Base-by-base conservation (phyloP, 2,888 invertebrate genomes). In the Dione juno region DNA sequence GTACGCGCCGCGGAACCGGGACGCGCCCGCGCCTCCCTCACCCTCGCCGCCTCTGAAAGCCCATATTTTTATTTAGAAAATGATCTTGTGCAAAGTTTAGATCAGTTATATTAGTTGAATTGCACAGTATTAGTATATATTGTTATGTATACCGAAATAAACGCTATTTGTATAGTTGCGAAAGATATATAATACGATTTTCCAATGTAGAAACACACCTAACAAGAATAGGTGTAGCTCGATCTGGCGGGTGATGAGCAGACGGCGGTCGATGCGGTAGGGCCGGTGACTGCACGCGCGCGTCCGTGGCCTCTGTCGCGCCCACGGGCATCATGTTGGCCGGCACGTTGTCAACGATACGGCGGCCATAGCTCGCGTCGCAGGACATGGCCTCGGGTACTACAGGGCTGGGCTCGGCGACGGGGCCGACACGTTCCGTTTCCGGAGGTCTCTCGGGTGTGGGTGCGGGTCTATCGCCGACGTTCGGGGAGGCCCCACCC, bases 241-340 rank as follows among this genome's bases (percentile, higher is more conserved):
- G 86, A 78, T 88, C 89, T 75, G 84, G 80, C 59, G 83, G 81
- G 3, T 87, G 86, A 54, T 84, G 88, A 59, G 83, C 78, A 16
- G 86, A 81, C 16, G 89, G 88, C 71, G 87, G 88, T 16, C 92
- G 87, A 77, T 92, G 92, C 72, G 92, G 92, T 76, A 92, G 82
- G 70, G 92, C 92, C 13, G 92, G 92, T 65, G 92, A 91, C 79
- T 86, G 88, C 76, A 90, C 92, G 74, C 92, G 86, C 74, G 89
- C 89, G 77, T 90, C 92, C 63, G 88, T 81, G 14, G 90, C 89
- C 77, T 91, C 92, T 3, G 89, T 84, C 52, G 86, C 90, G 73
- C 90, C 92, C 68, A 88, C 88, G 21, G 89, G 87, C 82, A 86
- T 81, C 81, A 84, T 84, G 71, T 85, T 84, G 28, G 84, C 82